phyloP scores from a whole-genome alignment of 2,113 vertebrate genomes.

The Vimba vimba region DNA sequence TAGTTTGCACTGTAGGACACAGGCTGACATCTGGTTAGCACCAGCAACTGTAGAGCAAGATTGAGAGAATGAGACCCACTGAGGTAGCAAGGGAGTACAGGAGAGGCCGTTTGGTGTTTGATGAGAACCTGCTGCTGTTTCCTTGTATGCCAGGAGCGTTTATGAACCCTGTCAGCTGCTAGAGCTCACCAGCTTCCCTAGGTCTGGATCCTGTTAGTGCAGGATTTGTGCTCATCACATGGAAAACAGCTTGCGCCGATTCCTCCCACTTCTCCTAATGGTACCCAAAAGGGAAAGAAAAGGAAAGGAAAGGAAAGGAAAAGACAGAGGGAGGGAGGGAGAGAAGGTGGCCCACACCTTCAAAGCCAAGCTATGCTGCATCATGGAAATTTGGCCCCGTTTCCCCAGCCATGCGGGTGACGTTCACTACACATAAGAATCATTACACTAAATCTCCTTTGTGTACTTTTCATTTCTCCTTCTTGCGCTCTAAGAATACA shows the following conservation, averaged over 20 bases:
- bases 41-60: slow-evolving; percentile 15
- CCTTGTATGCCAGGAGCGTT: slow-evolving; percentile 62
- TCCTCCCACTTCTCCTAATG: slow-evolving; percentile 72
- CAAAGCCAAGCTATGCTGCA: slow-evolving; percentile 81
- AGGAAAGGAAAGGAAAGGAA: slow-evolving; percentile 3
- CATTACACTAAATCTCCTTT: slow-evolving; percentile 69
- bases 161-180: slow-evolving; percentile 83
- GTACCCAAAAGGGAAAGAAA: slow-evolving; percentile 58
- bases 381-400: slow-evolving; percentile 93
- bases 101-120: slow-evolving; percentile 54
- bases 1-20: neutral
- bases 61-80: slow-evolving; percentile 7
- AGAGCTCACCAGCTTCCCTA: slow-evolving; percentile 54
- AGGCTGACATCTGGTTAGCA: slow-evolving; percentile 51
- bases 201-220: slow-evolving; percentile 78
- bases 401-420: slow-evolving; percentile 65
- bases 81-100: slow-evolving; percentile 18
- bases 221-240: slow-evolving; percentile 78
- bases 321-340: slow-evolving; percentile 48
- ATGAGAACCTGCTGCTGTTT: slow-evolving; percentile 68
- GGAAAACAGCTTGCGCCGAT: slow-evolving; percentile 76
- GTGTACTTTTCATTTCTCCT: slow-evolving; percentile 55
- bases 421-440: slow-evolving; percentile 75
- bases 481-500: slow-evolving; percentile 41
- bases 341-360: slow-evolving; percentile 74